A percentile compares a stretch with the other conserved stretches of the same genome.
These are phyloP conservation scores for Leptinotarsa defecta DNA, from an alignment of 1,140 invertebrate species.

Conservation along the genomic window DNA sequence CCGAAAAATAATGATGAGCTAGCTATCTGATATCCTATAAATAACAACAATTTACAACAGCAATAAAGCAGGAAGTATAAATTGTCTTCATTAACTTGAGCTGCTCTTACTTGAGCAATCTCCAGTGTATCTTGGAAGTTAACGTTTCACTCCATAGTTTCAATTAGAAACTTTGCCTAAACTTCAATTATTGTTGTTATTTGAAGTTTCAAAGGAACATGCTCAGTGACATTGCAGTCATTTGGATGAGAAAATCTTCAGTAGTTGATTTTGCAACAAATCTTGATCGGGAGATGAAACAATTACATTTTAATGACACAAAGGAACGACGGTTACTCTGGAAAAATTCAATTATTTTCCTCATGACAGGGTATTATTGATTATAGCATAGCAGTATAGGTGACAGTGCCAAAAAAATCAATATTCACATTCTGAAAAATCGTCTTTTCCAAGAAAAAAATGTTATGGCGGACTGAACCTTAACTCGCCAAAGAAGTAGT, in stretches of 20 bases:
- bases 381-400: too few species aligned
- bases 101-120: constrained; percentile 23
- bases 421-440: too few species aligned
- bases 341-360: too few species aligned
- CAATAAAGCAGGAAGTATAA: constrained; percentile 25
- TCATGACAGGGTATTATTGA: too few species aligned
- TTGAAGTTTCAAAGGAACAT: constrained; percentile 37
- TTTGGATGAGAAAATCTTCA: constrained; percentile 10
- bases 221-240: constrained; percentile 35
- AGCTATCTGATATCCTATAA: constrained; percentile 26
- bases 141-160: constrained; percentile 44
- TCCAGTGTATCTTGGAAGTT: constrained; percentile 33
- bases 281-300: too few species aligned
- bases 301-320: too few species aligned
- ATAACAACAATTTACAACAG: constrained; percentile 23
- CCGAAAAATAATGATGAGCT: constrained; percentile 14
- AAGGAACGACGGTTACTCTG: too few species aligned
- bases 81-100: constrained; percentile 28
- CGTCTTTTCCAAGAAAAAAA: too few species aligned
- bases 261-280: neutral
- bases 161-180: constrained; percentile 38
- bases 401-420: too few species aligned
- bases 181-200: constrained; percentile 43
- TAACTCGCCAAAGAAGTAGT: too few species aligned
- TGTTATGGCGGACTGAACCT: too few species aligned